phyloP scores from a whole-genome alignment of 2,888 invertebrate species.

The Cephus spinipes region DNA sequence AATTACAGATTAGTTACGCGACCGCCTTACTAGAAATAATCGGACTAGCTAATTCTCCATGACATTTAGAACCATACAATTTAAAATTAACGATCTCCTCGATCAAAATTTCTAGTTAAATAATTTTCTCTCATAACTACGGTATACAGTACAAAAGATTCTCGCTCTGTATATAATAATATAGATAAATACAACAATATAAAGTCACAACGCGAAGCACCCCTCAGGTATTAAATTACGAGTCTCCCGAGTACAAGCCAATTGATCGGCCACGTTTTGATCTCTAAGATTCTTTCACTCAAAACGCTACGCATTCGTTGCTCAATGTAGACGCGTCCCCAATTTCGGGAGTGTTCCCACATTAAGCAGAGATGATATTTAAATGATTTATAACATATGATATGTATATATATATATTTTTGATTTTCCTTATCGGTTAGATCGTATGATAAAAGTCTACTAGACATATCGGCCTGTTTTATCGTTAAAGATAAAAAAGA shows the following conservation, averaged over 20 bases:
- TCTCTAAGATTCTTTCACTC: neutral
- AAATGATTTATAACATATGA: too few species aligned
- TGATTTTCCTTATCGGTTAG: neutral
- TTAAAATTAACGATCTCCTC: too few species aligned
- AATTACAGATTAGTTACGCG: too few species aligned
- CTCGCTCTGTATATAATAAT: neutral
- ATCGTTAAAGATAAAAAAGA: neutral
- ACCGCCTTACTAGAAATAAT: too few species aligned
- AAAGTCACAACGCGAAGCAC: too few species aligned
- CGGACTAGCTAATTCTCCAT: too few species aligned
- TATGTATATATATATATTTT: neutral
- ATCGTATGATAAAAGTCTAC: neutral
- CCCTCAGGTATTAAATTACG: neutral
- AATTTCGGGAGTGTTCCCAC: neutral
- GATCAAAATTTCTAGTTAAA: too few species aligned
- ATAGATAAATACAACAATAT: neutral
- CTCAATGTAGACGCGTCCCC: neutral
- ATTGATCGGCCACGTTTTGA: conserved; percentile 1
- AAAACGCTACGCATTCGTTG: neutral
- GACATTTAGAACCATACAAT: too few species aligned
- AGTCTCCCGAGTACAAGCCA: neutral
- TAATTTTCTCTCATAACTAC: too few species aligned
- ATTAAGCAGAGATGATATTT: neutral
- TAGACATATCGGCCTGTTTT: neutral
- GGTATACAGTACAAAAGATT: too few species aligned